phyloP scores from a whole-genome alignment of 2,888 invertebrate species.

The Cephus nigrinus region DNA sequence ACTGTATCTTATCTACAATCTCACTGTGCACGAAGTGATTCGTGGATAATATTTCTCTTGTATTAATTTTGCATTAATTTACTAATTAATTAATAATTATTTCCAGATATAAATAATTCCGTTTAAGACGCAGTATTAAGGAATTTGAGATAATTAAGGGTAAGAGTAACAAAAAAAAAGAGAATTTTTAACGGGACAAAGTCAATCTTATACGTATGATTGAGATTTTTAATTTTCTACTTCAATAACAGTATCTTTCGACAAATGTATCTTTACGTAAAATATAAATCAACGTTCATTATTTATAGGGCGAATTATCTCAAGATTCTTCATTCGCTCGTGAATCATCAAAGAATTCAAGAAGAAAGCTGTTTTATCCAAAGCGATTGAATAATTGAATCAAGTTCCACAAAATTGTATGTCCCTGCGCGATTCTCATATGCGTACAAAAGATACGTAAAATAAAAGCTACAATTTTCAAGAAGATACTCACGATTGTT shows the following conservation, averaged over 20 bases:
- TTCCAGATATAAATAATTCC: neutral
- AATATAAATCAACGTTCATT: neutral
- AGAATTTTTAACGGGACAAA: neutral
- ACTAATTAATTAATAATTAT: neutral
- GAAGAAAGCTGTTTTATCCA: no score
- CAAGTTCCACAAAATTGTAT: neutral
- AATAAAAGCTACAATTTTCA: neutral
- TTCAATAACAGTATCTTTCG: neutral
- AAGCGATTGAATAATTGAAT: neutral
- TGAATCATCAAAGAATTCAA: neutral
- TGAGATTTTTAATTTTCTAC: neutral
- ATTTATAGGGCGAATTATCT: neutral
- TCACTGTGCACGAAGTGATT: neutral
- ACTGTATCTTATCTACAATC: neutral
- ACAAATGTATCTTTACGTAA: neutral
- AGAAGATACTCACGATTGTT: slow-evolving; percentile 51
- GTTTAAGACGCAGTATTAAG: neutral
- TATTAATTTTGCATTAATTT: neutral
- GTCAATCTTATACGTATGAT: neutral
- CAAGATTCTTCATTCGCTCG: neutral
- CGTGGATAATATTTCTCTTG: neutral
- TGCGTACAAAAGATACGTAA: neutral
- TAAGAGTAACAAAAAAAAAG: neutral
- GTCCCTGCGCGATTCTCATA: neutral
- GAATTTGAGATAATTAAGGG: neutral